A percentile compares a stretch with the other conserved stretches of the same genome.
Evolutionary conservation across 2,888 invertebrate genomes (phyloP).

Genomic region (Lagria hirta): DNA sequence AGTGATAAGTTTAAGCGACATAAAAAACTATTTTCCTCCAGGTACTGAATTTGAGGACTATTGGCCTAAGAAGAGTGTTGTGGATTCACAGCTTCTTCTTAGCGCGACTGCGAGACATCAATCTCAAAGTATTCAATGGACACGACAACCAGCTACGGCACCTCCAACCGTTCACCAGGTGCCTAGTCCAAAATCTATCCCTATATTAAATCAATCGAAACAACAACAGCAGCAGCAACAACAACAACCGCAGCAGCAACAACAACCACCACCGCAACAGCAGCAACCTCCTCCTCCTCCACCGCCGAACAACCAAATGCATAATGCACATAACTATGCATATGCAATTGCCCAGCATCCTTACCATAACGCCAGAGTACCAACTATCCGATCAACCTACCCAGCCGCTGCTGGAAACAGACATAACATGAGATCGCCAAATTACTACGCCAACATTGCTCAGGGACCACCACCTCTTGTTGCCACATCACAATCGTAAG

Average conservation of each 20-base stretch:
- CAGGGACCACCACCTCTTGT: constrained; percentile 58
- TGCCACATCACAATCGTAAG: constrained; percentile 54
- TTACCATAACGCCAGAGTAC: constrained; percentile 43
- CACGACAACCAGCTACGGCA: constrained; percentile 73
- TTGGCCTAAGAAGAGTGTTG: constrained; percentile 87
- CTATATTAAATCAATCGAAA: constrained; percentile 47
- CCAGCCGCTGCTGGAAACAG: constrained; percentile 49
- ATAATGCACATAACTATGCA: constrained; percentile 45
- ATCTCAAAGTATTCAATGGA: constrained; percentile 69
- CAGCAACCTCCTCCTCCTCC: constrained; percentile 27
- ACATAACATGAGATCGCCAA: constrained; percentile 40
- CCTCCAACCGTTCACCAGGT: constrained; percentile 64
- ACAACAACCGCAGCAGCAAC: no score
- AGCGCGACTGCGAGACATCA: constrained; percentile 62
- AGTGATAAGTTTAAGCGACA: constrained; percentile 86
- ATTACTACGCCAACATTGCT: constrained; percentile 43
- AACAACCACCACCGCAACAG: no score
- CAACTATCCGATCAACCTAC: constrained; percentile 48
- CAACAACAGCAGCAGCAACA: background rate
- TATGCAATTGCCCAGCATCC: constrained; percentile 44
- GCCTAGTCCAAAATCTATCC: constrained; percentile 40
- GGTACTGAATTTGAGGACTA: constrained; percentile 90
- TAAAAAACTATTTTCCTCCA: constrained; percentile 87
- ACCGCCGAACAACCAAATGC: constrained; percentile 44
- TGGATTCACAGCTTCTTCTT: constrained; percentile 77